Conservation (phyloP, 1,140 invertebrate species). For the Lutraria rhynchaena region DNA sequence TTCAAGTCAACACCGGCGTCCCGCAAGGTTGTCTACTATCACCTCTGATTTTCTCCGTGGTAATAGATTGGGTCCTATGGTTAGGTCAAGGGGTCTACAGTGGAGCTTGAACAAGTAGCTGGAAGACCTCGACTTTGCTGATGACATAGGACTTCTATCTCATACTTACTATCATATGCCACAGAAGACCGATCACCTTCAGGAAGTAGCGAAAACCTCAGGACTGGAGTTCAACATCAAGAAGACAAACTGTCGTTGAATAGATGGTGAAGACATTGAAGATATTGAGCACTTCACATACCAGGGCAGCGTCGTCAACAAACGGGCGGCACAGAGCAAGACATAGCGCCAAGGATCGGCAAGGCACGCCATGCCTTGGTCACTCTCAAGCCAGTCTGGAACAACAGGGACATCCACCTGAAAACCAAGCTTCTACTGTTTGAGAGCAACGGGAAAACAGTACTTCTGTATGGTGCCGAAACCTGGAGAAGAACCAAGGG, state of each 20-base stretch:
- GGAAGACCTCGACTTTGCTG: conserved; percentile 54
- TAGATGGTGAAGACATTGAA: conserved; percentile 31
- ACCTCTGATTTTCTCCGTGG: conserved; percentile 48
- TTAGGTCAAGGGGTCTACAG: conserved; percentile 29
- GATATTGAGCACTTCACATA: conserved; percentile 39
- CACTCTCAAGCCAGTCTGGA: conserved; percentile 12
- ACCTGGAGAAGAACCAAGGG: conserved; percentile 51
- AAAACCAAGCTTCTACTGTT: conserved; percentile 42
- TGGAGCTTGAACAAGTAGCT: conserved; percentile 38
- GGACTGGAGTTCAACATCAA: conserved; percentile 39
- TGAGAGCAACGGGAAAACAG: conserved; percentile 59
- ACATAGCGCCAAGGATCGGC: conserved; percentile 7
- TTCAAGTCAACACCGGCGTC: conserved; percentile 50
- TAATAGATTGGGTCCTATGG: conserved; percentile 50
- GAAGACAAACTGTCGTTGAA: conserved; percentile 34
- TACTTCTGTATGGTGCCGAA: conserved; percentile 59
- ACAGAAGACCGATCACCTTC: conserved; percentile 2
- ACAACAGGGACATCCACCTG: background rate
- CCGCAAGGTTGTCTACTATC: conserved; percentile 56
- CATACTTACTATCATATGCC: background rate
- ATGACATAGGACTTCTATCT: conserved; percentile 52
- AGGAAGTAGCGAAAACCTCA: background rate
- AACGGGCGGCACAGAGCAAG: conserved; percentile 21
- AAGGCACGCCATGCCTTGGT: conserved; percentile 26
- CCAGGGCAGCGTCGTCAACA: conserved; percentile 48